Percentiles rank a stretch among this genome's conserved stretches.
Conservation (phyloP, 2,888 invertebrate species). For the Drosophila prolongata region DNA sequence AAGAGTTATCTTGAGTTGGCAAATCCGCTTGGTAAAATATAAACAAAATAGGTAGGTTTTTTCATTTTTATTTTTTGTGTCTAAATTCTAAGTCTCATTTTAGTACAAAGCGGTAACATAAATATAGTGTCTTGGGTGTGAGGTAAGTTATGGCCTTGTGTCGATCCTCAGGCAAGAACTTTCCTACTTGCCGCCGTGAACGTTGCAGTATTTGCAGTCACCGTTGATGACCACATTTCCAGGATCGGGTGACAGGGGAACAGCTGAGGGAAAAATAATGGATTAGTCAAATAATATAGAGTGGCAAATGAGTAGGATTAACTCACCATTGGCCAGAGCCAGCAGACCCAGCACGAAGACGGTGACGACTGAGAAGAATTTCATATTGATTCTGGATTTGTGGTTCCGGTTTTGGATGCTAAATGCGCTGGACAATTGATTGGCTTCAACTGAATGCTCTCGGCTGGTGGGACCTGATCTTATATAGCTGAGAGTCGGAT, state of each 20-base stretch:
- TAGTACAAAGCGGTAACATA: constrained; percentile 29
- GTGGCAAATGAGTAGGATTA: not conserved
- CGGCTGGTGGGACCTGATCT: constrained; percentile 5
- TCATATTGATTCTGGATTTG: constrained; percentile 49
- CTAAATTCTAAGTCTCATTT: constrained; percentile 27
- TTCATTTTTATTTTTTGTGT: constrained; percentile 7
- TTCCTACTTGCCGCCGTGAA: constrained; percentile 54
- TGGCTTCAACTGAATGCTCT: constrained; percentile 34
- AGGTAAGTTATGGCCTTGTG: constrained; percentile 25
- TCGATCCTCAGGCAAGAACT: not conserved
- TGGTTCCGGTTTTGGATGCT: constrained; percentile 11
- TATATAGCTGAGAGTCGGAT: constrained; percentile 28
- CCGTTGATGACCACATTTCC: constrained; percentile 68
- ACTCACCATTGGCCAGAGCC: constrained; percentile 63
- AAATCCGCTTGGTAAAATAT: not conserved
- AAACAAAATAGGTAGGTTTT: not conserved
- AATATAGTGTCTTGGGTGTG: constrained; percentile 42
- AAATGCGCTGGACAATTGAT: constrained; percentile 32
- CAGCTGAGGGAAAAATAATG: constrained; percentile 31
- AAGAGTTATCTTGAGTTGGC: too few relatives aligned
- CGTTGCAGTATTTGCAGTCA: constrained; percentile 66
- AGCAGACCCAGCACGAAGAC: constrained; percentile 65
- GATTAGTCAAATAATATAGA: not conserved
- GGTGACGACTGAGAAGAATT: constrained; percentile 60
- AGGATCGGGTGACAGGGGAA: constrained; percentile 64